Conservation (phyloP, 2,888 invertebrate species). For the Omphaloscelis lunosa region DNA sequence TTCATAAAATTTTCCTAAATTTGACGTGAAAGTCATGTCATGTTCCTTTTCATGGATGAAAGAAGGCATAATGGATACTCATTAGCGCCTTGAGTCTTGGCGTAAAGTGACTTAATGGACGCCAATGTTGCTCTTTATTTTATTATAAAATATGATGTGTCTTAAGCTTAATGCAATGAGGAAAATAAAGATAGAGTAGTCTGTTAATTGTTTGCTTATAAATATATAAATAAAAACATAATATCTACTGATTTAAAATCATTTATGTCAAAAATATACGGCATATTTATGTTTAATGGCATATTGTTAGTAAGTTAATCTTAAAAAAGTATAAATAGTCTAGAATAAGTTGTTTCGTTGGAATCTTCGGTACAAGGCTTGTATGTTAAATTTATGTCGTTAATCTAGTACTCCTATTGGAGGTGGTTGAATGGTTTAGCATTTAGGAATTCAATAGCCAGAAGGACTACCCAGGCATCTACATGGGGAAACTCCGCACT, state of each 20-base stretch:
- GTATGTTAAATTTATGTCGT: background rate
- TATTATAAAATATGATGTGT: slow-evolving; percentile 18
- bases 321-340: background rate
- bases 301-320: background rate
- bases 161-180: slow-evolving; percentile 17
- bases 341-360: background rate
- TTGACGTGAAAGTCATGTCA: slow-evolving; percentile 51
- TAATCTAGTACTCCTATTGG: background rate
- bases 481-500: slow-evolving; percentile 31
- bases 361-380: too few relatives aligned
- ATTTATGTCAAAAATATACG: background rate
- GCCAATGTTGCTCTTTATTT: slow-evolving; percentile 36
- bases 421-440: background rate
- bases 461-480: background rate
- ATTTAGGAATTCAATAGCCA: background rate
- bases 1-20: slow-evolving; percentile 58
- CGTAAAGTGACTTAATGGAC: slow-evolving; percentile 51
- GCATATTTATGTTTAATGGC: background rate
- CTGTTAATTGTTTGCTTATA: background rate
- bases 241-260: background rate
- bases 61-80: slow-evolving; percentile 57
- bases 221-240: slow-evolving; percentile 3
- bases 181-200: slow-evolving; percentile 15
- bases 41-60: slow-evolving; percentile 53
- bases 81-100: slow-evolving; percentile 47